Base-by-base conservation (phyloP, 2,797 vertebrate species). In the Etheostoma perlongum region DNA sequence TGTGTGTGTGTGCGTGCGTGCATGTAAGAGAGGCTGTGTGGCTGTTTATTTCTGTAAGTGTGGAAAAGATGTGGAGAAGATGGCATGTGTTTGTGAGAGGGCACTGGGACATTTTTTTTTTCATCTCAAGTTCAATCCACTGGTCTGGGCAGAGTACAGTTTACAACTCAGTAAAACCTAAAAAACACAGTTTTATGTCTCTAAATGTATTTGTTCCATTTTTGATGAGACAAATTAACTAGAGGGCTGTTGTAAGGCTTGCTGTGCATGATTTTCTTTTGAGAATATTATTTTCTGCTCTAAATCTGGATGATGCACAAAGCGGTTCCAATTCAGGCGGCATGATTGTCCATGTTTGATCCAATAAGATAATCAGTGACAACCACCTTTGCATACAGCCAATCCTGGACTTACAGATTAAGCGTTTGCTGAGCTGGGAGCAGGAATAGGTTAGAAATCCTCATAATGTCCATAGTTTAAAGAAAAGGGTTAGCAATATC, bases 281-380 rank as follows among this genome's bases (percentile, higher is more conserved):
- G 25, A 8, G 15, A 66, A 30, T 72, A 60, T 73, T 67, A 69
- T 76, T 62, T 75, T 73, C 30, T 77, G 74, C 62, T 76, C 62
- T 21, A 86, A 83, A 86, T 82, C 78, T 74, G 65, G 53, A 69
- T 80, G 71, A 84, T 76, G 65, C 57, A 54, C 33, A 62, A 62
- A 89, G 67, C 48, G 14, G 51, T 74, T 76, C 54, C 23, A 76
- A 58, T 75, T 64, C 48, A 72, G 36, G 30, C 18, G 1, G 54
- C 12, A 36, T 60, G 48, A 70, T 54, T 48, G 72, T 77, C 58
- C 51, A 77, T 1, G 5, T 63, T 79, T 65, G 15, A 3, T 72
- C 61, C 59, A 69, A 19, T 60, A 10, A 21, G 46, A 87, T 75
- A 47, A 67, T 61, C 51, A 19, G 55, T 59, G 48, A 27, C 21